Evolutionary conservation across 2,113 vertebrate genomes (phyloP).

Genomic region (Promerops cafer): DNA sequence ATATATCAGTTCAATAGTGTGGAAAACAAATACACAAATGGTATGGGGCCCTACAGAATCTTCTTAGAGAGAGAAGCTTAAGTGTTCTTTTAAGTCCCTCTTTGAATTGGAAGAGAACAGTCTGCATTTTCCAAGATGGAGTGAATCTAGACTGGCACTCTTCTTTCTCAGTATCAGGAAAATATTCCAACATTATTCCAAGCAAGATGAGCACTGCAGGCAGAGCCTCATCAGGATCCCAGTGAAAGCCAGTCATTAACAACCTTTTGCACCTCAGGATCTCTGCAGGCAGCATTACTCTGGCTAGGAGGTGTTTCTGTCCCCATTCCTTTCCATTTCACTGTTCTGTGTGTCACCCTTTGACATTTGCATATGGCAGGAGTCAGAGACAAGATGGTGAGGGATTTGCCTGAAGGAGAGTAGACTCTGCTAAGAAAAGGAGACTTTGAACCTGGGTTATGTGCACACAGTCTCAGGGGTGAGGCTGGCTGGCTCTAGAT

Average conservation of each 20-base stretch:
- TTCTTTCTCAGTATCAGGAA: neutral
- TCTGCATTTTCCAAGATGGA: neutral
- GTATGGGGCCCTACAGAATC: neutral
- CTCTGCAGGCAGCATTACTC: neutral
- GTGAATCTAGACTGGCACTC: neutral
- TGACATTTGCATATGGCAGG: neutral
- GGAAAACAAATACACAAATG: neutral
- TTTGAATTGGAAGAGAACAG: neutral
- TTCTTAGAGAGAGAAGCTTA: neutral
- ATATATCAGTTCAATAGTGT: neutral
- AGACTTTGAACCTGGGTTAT: neutral
- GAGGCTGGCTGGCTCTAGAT: neutral
- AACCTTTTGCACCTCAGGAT: neutral
- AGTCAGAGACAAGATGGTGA: neutral
- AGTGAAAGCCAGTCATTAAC: neutral
- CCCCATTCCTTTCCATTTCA: neutral
- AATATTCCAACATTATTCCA: neutral
- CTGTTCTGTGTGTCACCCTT: neutral
- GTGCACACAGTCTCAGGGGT: neutral
- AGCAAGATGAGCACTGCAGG: neutral
- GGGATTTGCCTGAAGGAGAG: slow-evolving; percentile 21
- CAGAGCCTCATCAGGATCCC: neutral
- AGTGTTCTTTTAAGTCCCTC: neutral
- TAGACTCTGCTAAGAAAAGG: neutral
- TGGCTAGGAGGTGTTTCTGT: neutral